Evolutionary conservation across 2,797 vertebrate species (phyloP).

Genomic region (Myotis planiceps): DNA sequence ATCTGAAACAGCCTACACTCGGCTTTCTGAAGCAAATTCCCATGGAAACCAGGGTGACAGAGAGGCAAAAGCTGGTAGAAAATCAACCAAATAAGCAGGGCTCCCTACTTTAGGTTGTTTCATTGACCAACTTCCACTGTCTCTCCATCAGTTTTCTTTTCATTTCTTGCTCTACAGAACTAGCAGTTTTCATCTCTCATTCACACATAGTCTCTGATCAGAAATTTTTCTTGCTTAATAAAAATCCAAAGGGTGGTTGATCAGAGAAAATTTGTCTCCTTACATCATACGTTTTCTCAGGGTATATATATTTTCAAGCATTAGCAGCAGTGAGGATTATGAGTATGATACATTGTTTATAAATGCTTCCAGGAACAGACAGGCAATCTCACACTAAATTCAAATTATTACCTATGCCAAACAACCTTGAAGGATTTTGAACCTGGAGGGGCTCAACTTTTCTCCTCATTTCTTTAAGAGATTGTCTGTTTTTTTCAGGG

Average conservation of each 20-base stretch:
- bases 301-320: constrained; percentile 12
- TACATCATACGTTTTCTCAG: background rate
- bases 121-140: background rate
- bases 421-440: background rate
- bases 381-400: background rate
- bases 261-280: background rate
- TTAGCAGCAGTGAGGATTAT: constrained; percentile 62
- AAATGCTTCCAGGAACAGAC: background rate
- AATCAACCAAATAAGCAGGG: background rate
- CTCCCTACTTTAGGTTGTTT: background rate
- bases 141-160: background rate
- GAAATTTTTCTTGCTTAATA: background rate
- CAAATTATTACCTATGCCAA: background rate
- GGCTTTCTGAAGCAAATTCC: background rate
- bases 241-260: background rate
- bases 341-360: constrained; percentile 20
- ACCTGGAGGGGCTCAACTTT: background rate
- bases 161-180: background rate
- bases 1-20: background rate
- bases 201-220: background rate
- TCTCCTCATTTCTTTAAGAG: background rate
- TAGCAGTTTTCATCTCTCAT: background rate
- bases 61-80: background rate
- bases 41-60: background rate
- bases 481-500: background rate